Conservation (phyloP, 1,140 invertebrate species). For the Ceratitis capitata region DNA sequence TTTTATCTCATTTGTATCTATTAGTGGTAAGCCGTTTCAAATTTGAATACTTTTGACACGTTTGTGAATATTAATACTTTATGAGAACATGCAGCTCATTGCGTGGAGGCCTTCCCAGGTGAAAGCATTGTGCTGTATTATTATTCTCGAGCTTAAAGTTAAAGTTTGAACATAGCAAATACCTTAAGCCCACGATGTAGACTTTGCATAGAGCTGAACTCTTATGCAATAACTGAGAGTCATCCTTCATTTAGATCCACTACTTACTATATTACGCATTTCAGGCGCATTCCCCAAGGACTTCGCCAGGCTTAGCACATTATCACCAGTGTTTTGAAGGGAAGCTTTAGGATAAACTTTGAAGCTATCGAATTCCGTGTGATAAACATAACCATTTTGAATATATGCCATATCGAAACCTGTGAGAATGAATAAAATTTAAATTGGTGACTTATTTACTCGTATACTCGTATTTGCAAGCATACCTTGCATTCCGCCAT, state of each 20-base stretch:
- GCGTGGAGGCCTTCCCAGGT: too few relatives aligned
- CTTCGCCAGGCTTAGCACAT: conserved; percentile 76
- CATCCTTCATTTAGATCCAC: too few relatives aligned
- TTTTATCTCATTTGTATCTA: too few relatives aligned
- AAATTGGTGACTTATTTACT: background rate
- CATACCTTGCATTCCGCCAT: conserved; percentile 80
- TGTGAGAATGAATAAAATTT: conserved; percentile 64
- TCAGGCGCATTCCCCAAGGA: conserved; percentile 73
- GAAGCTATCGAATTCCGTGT: conserved; percentile 84
- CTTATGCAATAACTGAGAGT: background rate
- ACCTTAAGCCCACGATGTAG: too few relatives aligned
- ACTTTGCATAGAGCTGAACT: too few relatives aligned
- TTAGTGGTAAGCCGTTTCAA: too few relatives aligned
- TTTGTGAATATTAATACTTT: too few relatives aligned
- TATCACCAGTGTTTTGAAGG: conserved; percentile 84
- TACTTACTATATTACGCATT: conserved; percentile 65
- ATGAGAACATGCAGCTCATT: too few relatives aligned
- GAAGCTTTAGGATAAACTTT: conserved; percentile 81
- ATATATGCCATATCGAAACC: conserved; percentile 94
- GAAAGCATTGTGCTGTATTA: too few relatives aligned
- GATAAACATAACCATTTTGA: conserved; percentile 92
- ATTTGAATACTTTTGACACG: too few relatives aligned
- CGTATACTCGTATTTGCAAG: background rate
- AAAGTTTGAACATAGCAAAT: too few relatives aligned
- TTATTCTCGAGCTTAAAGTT: too few relatives aligned